Evolutionary conservation across 2,797 vertebrate species (phyloP).

Genomic region (Pangasius larnaudii): DNA sequence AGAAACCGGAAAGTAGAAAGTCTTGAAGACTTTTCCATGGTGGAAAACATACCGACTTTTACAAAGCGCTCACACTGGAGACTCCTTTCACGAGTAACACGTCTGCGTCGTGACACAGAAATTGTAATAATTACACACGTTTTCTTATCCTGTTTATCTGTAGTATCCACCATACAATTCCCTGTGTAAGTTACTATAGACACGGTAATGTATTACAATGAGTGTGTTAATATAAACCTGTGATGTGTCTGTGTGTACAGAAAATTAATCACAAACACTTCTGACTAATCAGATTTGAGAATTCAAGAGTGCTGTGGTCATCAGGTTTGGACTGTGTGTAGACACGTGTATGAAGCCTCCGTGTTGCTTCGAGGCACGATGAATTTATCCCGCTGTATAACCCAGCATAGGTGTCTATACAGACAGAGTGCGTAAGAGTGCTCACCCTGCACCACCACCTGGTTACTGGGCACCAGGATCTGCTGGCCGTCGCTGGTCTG

Average conservation of each 20-base stretch:
- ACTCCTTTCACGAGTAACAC: background rate
- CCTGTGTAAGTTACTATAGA: background rate
- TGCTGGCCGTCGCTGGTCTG: slow-evolving; percentile 98
- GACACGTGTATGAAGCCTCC: background rate
- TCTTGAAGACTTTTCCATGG: background rate
- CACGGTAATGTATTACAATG: background rate
- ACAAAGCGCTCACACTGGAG: background rate
- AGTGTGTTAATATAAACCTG: background rate
- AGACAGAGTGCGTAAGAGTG: background rate
- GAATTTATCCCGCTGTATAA: background rate
- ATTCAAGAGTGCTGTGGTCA: background rate
- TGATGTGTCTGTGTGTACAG: background rate
- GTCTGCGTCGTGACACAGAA: background rate
- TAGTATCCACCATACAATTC: background rate
- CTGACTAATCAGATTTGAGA: background rate
- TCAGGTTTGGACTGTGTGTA: background rate
- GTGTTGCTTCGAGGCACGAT: background rate
- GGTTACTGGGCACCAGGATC: slow-evolving; percentile 98
- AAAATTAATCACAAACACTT: background rate
- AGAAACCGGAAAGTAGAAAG: background rate
- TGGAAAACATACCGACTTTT: background rate
- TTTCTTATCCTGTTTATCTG: background rate
- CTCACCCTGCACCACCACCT: slow-evolving; percentile 98
- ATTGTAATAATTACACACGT: background rate
- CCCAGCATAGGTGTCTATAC: background rate